These are phyloP conservation scores for Craseonycteris thonglongyai DNA, from an alignment of 2,113 vertebrate genomes.

Conservation along the genomic window DNA sequence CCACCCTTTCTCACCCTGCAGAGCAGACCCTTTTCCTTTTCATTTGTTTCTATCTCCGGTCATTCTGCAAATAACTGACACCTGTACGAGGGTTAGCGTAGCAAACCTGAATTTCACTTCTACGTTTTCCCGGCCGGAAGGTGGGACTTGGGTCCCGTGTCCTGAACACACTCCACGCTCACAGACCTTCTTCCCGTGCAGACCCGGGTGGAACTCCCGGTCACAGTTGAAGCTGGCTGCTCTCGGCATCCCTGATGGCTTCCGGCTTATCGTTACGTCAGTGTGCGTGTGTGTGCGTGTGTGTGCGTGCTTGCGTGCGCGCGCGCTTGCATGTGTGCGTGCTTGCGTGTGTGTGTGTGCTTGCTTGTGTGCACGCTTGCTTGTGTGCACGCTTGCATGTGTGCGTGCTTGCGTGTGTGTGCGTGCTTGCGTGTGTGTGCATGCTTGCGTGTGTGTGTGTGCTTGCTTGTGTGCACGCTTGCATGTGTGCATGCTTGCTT, in stretches of 20 bases:
- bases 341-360: too few relatives aligned
- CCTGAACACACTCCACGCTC: too few relatives aligned
- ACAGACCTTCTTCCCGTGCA: not conserved
- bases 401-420: too few relatives aligned
- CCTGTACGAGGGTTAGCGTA: not conserved
- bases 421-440: not conserved
- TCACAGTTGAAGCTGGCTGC: too few relatives aligned
- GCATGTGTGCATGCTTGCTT: not conserved
- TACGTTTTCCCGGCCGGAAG: not conserved
- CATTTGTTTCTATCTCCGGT: not conserved
- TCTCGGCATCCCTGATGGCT: not conserved
- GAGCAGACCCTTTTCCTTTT: not conserved
- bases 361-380: too few relatives aligned
- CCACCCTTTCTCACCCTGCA: not conserved
- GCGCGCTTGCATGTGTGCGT: too few relatives aligned
- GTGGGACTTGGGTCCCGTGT: too few relatives aligned
- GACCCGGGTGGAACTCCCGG: too few relatives aligned
- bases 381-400: too few relatives aligned
- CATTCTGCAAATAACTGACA: not conserved
- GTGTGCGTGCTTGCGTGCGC: too few relatives aligned
- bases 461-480: too few relatives aligned
- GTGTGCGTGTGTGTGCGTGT: not conserved
- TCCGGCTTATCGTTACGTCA: not conserved
- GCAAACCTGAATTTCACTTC: not conserved
- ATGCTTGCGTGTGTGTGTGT: not conserved